Evolutionary conservation across 1,140 invertebrate genomes (phyloP).

Genomic region (Apis laboriosa): DNA sequence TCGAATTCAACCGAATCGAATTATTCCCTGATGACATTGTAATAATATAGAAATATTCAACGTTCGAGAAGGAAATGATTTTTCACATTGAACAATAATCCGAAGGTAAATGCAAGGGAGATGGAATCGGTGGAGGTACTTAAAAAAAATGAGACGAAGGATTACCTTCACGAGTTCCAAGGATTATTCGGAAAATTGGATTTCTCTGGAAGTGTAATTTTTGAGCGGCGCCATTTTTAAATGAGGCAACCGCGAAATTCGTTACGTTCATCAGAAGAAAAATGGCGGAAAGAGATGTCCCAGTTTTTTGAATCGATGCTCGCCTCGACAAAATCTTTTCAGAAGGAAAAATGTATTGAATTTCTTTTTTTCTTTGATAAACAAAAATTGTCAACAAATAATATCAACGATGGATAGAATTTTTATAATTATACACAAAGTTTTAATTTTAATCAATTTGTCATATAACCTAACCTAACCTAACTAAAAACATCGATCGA

Average conservation of each 20-base stretch:
- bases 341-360: not conserved
- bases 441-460: no score
- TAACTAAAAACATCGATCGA: no score
- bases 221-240: not conserved
- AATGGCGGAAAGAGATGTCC: not conserved
- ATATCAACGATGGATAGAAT: no score
- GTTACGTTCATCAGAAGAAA: not conserved
- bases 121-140: slow-evolving; percentile 1
- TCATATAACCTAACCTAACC: no score
- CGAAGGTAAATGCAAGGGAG: not conserved
- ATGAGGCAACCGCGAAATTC: not conserved
- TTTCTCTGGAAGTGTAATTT: not conserved
- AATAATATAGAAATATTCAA: not conserved
- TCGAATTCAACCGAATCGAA: no score
- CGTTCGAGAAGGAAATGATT: not conserved
- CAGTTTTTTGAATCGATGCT: no score
- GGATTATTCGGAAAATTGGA: slow-evolving; percentile 28
- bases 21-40: no score
- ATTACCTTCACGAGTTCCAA: slow-evolving; percentile 16
- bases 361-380: no score
- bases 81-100: not conserved
- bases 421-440: no score
- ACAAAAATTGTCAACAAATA: no score
- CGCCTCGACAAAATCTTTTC: not conserved
- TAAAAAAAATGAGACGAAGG: slow-evolving; percentile 9